A percentile compares a stretch with the other conserved stretches of the same genome.
phyloP scores from a whole-genome alignment of 2,113 vertebrate species.

The Regulus satrapa region DNA sequence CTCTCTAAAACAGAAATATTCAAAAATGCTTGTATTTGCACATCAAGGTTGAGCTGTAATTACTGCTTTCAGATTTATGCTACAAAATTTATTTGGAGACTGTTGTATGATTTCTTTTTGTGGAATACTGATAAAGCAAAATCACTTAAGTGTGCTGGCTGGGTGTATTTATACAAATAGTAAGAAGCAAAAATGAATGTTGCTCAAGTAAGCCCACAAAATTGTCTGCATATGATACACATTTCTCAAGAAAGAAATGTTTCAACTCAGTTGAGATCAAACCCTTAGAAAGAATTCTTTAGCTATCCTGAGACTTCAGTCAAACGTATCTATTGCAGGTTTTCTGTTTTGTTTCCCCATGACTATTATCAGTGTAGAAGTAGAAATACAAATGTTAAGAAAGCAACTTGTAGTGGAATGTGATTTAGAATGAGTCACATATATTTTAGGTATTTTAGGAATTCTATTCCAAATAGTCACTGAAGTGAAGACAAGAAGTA shows the following conservation, averaged over 20 bases:
- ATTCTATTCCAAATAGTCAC: not conserved
- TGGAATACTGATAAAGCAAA: not conserved
- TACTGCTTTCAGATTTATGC: not conserved
- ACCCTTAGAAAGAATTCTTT: not conserved
- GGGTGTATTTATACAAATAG: not conserved
- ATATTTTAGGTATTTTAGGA: not conserved
- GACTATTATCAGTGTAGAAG: not conserved
- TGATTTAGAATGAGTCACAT: not conserved
- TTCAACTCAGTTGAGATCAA: not conserved
- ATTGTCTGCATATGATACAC: rapidly evolving
- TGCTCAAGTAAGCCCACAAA: not conserved
- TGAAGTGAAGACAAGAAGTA: not conserved
- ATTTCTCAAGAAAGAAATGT: not conserved
- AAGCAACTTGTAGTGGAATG: not conserved
- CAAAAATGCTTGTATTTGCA: not conserved
- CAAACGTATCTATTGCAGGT: not conserved
- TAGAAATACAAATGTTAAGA: not conserved
- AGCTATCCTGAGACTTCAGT: not conserved
- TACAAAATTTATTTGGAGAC: not conserved
- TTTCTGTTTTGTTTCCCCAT: not conserved
- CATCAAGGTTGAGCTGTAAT: not conserved
- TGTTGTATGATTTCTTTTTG: not conserved
- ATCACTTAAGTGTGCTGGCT: not conserved
- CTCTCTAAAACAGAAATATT: not conserved
- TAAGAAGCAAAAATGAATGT: not conserved